Evolutionary conservation across 1,140 invertebrate species (phyloP), one percentile per base, ranked within the genome.

Genomic region (Macrosteles quadrilineatus): DNA sequence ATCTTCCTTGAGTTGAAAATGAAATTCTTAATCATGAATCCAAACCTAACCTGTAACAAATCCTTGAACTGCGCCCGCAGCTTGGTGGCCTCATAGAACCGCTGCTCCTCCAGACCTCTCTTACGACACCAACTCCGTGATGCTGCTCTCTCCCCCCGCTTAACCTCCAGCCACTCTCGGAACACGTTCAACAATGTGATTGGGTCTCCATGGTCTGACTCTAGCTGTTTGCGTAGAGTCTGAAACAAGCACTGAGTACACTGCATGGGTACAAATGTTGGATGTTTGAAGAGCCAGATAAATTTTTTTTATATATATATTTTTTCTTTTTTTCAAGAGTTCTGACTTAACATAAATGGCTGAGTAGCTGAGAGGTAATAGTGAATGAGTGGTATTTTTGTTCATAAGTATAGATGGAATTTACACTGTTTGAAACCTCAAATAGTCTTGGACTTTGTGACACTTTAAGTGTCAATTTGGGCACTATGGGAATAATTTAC

Each of bases 81-180:
- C 85, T 98, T 98, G 0, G 91, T 96, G 76, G 97, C 91, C 83
- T 98, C 97, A 77, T 98, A 98, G 79, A 99, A 93, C 64, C 97
- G 84, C 79, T 98, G 96, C 77, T 99, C 97, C 81, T 99, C 96
- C 2, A 99, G 82, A 2, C 95, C 95, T 70, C 94, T 81, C 69
- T 90, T 85, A 74, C 85, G 87, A 75, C 95, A 97, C 97, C 97
- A 99, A 73, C 89, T 88, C 64, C 88, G 83, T 40, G 88, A 88
- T 70, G 77, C 77, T 17, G 78, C 72, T n/a, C 75, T 74, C 17
- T 71, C 68, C 30, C 77, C 72, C 69, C 78, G 76, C 77, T 96
- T 96, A 14, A 92, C 83, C 75, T 89, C 85, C 21, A 98, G 81
- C 97, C 97, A 98, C 77, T 93, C 91, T 80, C 90, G 89, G 81